A percentile compares a stretch with the other conserved stretches of the same genome.
phyloP scores from a whole-genome alignment of 1,140 invertebrate genomes.

The Babylonia areolata region DNA sequence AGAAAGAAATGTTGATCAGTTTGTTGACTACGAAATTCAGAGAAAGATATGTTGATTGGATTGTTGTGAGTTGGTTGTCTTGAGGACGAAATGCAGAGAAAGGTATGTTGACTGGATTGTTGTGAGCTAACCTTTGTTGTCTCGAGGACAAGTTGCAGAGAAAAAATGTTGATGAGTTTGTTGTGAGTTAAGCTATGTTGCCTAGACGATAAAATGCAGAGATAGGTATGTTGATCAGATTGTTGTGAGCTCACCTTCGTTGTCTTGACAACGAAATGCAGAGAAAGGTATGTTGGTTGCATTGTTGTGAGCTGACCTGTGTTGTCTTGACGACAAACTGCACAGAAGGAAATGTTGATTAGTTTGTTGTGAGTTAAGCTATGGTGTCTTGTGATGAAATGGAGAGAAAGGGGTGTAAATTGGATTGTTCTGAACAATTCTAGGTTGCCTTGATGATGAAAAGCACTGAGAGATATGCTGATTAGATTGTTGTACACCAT shows the following conservation, averaged over 20 bases:
- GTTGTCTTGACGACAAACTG: conserved; percentile 71
- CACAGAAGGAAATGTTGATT: conserved; percentile 73
- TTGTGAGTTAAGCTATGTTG: conserved; percentile 67
- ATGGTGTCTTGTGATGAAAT: conserved; percentile 70
- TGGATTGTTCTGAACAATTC: too few species aligned
- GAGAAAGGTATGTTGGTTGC: too few species aligned
- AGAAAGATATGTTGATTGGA: too few species aligned
- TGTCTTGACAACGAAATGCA: conserved; percentile 72
- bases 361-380: too few species aligned
- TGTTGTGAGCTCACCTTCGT: conserved; percentile 67
- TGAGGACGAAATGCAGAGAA: conserved; percentile 72
- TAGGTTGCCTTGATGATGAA: conserved; percentile 72
- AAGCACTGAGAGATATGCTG: conserved; percentile 72
- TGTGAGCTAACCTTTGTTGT: conserved; percentile 61
- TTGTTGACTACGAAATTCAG: conserved; percentile 72
- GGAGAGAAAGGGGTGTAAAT: conserved; percentile 70
- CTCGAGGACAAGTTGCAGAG: conserved; percentile 73
- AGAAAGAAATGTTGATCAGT: conserved; percentile 68
- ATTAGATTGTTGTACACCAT: too few species aligned
- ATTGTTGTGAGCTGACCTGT: too few species aligned
- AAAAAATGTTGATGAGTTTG: conserved; percentile 48
- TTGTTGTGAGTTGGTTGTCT: conserved; percentile 70
- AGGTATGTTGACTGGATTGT: too few species aligned
- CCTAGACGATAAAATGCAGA: conserved; percentile 72
- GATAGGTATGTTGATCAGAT: conserved; percentile 60